Evolutionary conservation across 2,797 vertebrate species (phyloP).

Genomic region (Esox masquinongy): DNA sequence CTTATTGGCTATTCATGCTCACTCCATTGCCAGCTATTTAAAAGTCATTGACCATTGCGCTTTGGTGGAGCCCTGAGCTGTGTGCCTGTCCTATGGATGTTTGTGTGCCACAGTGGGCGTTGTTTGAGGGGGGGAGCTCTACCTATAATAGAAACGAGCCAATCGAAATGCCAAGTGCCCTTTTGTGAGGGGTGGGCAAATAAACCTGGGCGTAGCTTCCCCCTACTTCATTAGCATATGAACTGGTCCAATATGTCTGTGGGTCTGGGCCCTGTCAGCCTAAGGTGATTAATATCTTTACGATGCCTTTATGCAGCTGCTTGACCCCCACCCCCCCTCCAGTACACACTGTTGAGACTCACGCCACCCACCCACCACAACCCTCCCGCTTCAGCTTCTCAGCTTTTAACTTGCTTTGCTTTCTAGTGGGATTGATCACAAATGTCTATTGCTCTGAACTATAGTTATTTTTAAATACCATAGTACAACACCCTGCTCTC

Average conservation of each 20-base stretch:
- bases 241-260: slow-evolving; percentile 79
- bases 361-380: slow-evolving; percentile 63
- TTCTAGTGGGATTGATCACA: too few species aligned
- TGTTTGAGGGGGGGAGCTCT: slow-evolving; percentile 64
- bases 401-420: too few species aligned
- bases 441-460: too few species aligned
- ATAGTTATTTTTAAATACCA: too few species aligned
- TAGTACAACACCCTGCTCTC: too few species aligned
- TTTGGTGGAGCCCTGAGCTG: slow-evolving; percentile 56
- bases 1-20: slow-evolving; percentile 83
- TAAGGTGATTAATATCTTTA: slow-evolving; percentile 97
- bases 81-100: slow-evolving; percentile 15
- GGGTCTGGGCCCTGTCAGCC: slow-evolving; percentile 87
- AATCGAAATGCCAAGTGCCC: slow-evolving; percentile 79
- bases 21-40: slow-evolving; percentile 83
- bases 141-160: slow-evolving; percentile 78
- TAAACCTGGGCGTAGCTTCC: slow-evolving; percentile 76
- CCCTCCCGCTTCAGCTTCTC: too few species aligned
- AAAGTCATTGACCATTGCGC: slow-evolving; percentile 81
- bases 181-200: slow-evolving; percentile 69
- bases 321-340: slow-evolving; percentile 65
- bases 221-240: slow-evolving; percentile 90
- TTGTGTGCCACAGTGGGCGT: slow-evolving; percentile 49
- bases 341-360: slow-evolving; percentile 48
- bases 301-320: slow-evolving; percentile 83